phyloP scores from a whole-genome alignment of 2,113 vertebrate species.

The Mirounga angustirostris region DNA sequence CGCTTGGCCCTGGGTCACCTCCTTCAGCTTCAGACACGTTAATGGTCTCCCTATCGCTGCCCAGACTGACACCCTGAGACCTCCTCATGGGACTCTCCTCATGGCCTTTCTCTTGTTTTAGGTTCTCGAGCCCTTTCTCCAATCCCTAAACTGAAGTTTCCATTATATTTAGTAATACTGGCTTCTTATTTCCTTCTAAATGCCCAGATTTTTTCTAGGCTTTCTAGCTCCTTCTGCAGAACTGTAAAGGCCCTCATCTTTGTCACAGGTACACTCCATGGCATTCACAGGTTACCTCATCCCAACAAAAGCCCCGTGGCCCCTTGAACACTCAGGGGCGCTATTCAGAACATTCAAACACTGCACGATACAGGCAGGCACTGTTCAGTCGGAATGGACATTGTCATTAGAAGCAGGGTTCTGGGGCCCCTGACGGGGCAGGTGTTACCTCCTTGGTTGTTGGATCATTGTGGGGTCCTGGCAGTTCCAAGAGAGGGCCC shows the following conservation, averaged over 20 bases:
- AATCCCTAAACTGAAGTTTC: neutral
- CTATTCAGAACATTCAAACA: neutral
- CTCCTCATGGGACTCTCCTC: neutral
- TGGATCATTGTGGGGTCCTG: neutral
- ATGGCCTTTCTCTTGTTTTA: neutral
- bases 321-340: neutral
- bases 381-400: neutral
- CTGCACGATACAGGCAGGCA: neutral
- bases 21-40: neutral
- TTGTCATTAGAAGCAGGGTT: neutral
- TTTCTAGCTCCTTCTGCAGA: neutral
- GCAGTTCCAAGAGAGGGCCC: neutral
- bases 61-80: neutral
- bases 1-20: neutral
- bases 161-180: neutral
- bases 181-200: conserved; percentile 23
- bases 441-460: neutral
- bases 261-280: neutral
- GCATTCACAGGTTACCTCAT: neutral
- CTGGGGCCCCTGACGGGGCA: neutral
- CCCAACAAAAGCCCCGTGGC: neutral
- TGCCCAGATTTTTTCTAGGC: neutral
- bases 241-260: neutral
- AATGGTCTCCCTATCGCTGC: neutral
- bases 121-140: neutral